Base-by-base conservation (phyloP, 2,888 invertebrate species). In the Xestia ashworthii region DNA sequence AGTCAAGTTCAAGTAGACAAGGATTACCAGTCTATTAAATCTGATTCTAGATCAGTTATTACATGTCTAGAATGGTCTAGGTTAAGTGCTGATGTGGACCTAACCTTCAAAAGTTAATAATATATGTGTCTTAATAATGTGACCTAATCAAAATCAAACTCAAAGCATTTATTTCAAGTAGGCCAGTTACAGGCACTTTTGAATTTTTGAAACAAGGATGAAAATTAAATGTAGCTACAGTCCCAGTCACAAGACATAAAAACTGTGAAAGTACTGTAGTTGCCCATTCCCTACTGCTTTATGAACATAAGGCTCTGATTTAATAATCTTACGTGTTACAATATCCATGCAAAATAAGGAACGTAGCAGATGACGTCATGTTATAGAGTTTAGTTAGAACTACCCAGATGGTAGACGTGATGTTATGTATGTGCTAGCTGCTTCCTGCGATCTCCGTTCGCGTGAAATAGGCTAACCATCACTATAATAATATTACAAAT, bases 1-100 rank as follows among this genome's bases (percentile, higher is more conserved):
- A 76, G 81, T 74, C 82, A 82, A 84, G 84, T 71, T 64, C 53
- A 80, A 25, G 3, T 22, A 6, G 44, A 38, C 82, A 80, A 84
- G 84, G 81, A 55, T 68, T 68, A 76, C 82, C 14, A 60, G 81
- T 76, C 8, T 5, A 41, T 78, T 74, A n/a, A 74, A 32, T 50
- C 22, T 70, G n/a, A 16, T 48, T 76, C 50, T 84, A 70, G 70
- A 72, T 64, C 62, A 38, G 9, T 71, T 53, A 64, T 62, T 50
- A 53, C 38, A 53, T 9, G 5, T 41, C 44, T 78, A 60, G 53
- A 83, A 25, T 32, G 44, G 11, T 58, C 41, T 41, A 53, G n/a
- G 25, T 38, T 50, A 25, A 38, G 44, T 46, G 5, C 32, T 53
- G 25, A 22, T 58, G 32, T 70, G 58, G 46, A 48, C 14, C 6